Conservation (phyloP, 1,140 invertebrate genomes). For the Cydia amplana region DNA sequence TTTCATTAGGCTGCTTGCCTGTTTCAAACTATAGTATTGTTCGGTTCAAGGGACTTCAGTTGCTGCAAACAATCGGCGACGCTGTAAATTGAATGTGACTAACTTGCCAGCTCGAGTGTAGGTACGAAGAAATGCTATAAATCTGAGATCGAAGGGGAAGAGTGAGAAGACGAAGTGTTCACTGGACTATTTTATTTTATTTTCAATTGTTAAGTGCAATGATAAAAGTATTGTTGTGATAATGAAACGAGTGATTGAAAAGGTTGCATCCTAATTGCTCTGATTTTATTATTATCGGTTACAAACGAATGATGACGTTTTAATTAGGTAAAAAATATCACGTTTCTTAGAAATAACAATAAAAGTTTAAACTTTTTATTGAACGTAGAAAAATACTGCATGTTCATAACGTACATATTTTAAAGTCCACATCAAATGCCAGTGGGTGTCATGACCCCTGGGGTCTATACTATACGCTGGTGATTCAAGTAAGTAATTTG, state of each 20-base stretch:
- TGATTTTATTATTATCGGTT: too few relatives aligned
- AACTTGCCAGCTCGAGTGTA: slow-evolving; percentile 7
- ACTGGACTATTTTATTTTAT: neutral
- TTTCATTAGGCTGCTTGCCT: slow-evolving; percentile 49
- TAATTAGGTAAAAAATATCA: too few relatives aligned
- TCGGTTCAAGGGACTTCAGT: slow-evolving; percentile 26
- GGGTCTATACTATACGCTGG: neutral
- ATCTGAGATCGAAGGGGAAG: neutral
- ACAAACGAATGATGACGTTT: too few relatives aligned
- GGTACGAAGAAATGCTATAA: neutral
- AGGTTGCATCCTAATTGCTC: too few relatives aligned
- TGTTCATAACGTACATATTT: slow-evolving; percentile 7
- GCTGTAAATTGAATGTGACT: slow-evolving; percentile 9
- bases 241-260: too few relatives aligned
- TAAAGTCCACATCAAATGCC: slow-evolving; percentile 20
- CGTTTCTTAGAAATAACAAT: too few relatives aligned
- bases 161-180: neutral
- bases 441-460: slow-evolving; percentile 31
- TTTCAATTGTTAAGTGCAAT: too few relatives aligned
- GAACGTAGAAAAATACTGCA: neutral
- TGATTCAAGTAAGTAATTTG: slow-evolving; percentile 27
- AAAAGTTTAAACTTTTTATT: neutral
- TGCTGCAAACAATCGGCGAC: slow-evolving; percentile 16
- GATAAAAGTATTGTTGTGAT: too few relatives aligned
- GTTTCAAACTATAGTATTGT: slow-evolving; percentile 25